A percentile compares a stretch with the other conserved stretches of the same genome.
Evolutionary conservation across 2,888 invertebrate species (phyloP).

Genomic region (Nomada goodeniana): DNA sequence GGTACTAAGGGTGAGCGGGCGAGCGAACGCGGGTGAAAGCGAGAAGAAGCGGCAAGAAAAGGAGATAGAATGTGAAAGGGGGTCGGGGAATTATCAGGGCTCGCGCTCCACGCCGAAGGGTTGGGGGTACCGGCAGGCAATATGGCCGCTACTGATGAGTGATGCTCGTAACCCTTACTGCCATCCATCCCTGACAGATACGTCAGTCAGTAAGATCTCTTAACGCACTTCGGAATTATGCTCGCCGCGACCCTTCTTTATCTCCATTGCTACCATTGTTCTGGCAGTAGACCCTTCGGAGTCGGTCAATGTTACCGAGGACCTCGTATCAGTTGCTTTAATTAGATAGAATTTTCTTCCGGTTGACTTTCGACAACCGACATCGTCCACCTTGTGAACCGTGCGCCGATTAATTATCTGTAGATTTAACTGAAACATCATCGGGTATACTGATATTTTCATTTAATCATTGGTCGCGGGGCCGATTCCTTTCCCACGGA

Average conservation of each 20-base stretch:
- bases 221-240: slow-evolving; percentile 77
- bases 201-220: slow-evolving; percentile 75
- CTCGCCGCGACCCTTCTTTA: slow-evolving; percentile 74
- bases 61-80: slow-evolving; percentile 66
- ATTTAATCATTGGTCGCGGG: too few species aligned
- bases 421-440: background rate
- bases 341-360: slow-evolving; percentile 33
- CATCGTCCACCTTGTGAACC: too few species aligned
- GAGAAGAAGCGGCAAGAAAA: slow-evolving; percentile 54
- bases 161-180: slow-evolving; percentile 83
- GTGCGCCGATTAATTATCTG: too few species aligned
- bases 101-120: slow-evolving; percentile 75
- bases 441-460: too few species aligned
- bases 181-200: slow-evolving; percentile 76
- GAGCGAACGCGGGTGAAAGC: slow-evolving; percentile 44
- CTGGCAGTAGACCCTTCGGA: slow-evolving; percentile 25
- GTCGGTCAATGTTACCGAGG: slow-evolving; percentile 32
- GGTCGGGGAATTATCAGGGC: slow-evolving; percentile 82
- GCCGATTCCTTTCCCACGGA: too few species aligned
- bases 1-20: slow-evolving; percentile 69
- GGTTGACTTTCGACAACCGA: background rate
- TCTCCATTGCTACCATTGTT: slow-evolving; percentile 70
- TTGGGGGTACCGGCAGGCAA: slow-evolving; percentile 77
- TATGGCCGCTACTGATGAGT: slow-evolving; percentile 84
- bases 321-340: slow-evolving; percentile 48